Conservation (phyloP, 2,113 vertebrate genomes). For the Passerina amoena region DNA sequence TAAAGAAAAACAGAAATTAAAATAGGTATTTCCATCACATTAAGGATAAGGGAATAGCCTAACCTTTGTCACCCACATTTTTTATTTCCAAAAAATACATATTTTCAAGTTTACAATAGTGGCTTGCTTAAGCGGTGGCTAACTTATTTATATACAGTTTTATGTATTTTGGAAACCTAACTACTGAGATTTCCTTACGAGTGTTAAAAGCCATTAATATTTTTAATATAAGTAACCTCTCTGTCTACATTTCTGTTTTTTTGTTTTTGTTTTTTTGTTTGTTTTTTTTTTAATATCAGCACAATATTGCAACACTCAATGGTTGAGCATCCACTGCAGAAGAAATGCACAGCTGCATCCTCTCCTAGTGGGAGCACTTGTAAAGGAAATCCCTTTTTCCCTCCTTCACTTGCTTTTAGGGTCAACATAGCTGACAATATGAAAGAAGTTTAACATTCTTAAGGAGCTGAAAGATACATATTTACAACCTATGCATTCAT, state of each 20-base stretch:
- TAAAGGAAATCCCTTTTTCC: neutral
- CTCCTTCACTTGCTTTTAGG: neutral
- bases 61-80: neutral
- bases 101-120: neutral
- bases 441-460: neutral
- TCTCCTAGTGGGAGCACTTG: neutral
- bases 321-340: neutral
- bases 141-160: neutral
- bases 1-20: slow-evolving; percentile 52
- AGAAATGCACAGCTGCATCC: neutral
- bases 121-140: neutral
- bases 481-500: neutral
- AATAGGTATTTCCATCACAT: neutral
- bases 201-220: neutral
- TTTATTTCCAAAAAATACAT: neutral
- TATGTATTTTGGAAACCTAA: neutral
- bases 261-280: neutral
- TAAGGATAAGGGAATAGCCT: neutral
- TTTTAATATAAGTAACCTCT: neutral
- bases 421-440: neutral
- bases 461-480: neutral
- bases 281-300: neutral
- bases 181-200: neutral
- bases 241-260: neutral
- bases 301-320: neutral